Conservation (phyloP, 2,113 vertebrate genomes). For the Ophiodon elongatus region DNA sequence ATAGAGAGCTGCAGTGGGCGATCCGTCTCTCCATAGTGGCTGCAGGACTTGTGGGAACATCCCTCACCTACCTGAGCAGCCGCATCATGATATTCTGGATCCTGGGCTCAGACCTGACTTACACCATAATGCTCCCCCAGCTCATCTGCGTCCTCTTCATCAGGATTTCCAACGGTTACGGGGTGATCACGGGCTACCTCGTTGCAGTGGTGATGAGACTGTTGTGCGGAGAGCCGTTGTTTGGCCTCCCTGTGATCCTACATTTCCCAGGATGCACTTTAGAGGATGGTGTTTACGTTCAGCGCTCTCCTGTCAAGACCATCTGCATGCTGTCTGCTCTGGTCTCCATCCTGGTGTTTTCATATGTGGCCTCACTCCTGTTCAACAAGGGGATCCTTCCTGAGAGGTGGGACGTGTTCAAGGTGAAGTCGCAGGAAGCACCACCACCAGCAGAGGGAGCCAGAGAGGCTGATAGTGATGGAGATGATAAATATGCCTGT, state of each 20-base stretch:
- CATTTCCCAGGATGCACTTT: slow-evolving; percentile 75
- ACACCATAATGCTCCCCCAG: slow-evolving; percentile 81
- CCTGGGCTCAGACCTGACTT: slow-evolving; percentile 80
- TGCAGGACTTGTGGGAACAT: slow-evolving; percentile 67
- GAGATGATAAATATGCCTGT: too few relatives aligned
- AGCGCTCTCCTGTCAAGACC: slow-evolving; percentile 80
- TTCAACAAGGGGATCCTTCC: slow-evolving; percentile 78
- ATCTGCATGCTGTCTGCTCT: slow-evolving; percentile 73
- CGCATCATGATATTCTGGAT: slow-evolving; percentile 81
- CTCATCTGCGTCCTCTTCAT: slow-evolving; percentile 74
- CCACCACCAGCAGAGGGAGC: neutral
- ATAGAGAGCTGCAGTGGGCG: slow-evolving; percentile 63
- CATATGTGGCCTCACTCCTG: slow-evolving; percentile 57
- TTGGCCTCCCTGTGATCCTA: slow-evolving; percentile 70
- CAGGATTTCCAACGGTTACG: slow-evolving; percentile 75
- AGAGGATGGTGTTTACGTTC: slow-evolving; percentile 59
- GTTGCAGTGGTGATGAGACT: slow-evolving; percentile 76
- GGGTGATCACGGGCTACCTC: slow-evolving; percentile 74
- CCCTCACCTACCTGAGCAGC: slow-evolving; percentile 73
- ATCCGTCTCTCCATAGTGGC: slow-evolving; percentile 77
- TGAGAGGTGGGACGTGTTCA: slow-evolving; percentile 75
- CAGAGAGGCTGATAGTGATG: neutral
- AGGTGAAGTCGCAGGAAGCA: neutral
- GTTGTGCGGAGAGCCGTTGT: slow-evolving; percentile 78
- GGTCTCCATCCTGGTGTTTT: slow-evolving; percentile 60